Base-by-base conservation (phyloP, 2,113 vertebrate genomes). In the Entelurus aequoreus region DNA sequence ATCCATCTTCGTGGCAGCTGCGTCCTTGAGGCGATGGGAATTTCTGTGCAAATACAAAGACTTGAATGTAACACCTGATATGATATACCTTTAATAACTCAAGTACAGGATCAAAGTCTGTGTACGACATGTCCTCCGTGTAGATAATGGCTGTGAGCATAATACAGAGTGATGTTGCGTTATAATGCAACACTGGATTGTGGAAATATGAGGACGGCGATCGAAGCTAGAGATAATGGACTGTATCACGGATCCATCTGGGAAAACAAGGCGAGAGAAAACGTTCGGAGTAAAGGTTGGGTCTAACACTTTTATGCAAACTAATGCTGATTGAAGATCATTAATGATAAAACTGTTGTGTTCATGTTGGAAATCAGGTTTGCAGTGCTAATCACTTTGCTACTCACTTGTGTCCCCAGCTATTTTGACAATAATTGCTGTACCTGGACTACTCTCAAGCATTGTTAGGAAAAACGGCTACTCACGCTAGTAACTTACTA, bases 121-220 rank as follows among this genome's bases (percentile, higher is more conserved):
- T 36, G 44, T 48, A 5, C 8, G 8, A n/a, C 28, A 48, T 11
- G 44, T 48, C 28, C 7, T 48, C 57, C 13, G 21, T 47, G 44
- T 28, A 59, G 44, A 46, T 59, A 47, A 59, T 48, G 57, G 16
- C 37, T 62, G 48, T 5, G 52, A 52, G 48, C 49, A 19, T 53
- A 28, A 46, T 63, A 44, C 61, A 46, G 19, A 35, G n/a, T 52
- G 37, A 52, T 9, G 42, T n/a, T 44, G 38, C 42, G 49, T 52
- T 38, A 59, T 56, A 38, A n/a, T 55, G 54, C 15, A 40, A 55
- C 51, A 53, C 51, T 35, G 53, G 7, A 38, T 54, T 15, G 13
- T 54, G 53, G 16, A 21, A 51, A 21, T 9, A 10, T 11, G n/a
- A 51, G 49, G 35, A 42, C 4, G 54, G 37, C 10, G 42, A 46